These are phyloP conservation scores for Rousettus madagascariensis DNA, from an alignment of 2,797 vertebrate species.

Conservation along the genomic window DNA sequence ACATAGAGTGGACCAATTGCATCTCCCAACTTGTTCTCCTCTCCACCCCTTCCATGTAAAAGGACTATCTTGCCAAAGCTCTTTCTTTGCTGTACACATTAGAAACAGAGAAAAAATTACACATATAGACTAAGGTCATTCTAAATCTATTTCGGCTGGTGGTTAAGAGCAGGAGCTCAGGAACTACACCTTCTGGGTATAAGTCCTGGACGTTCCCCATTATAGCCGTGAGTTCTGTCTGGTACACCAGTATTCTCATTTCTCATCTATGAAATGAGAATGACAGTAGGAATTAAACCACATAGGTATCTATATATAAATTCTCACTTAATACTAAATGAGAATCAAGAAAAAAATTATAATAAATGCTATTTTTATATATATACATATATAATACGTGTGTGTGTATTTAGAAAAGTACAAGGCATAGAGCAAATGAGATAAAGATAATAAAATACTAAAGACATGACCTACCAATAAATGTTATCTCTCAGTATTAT, in stretches of 20 bases:
- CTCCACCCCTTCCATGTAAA: neutral
- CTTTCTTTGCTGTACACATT: neutral
- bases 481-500: neutral
- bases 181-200: neutral
- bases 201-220: neutral
- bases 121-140: neutral
- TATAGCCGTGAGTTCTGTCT: neutral
- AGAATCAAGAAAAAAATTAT: neutral
- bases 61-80: neutral
- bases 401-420: neutral
- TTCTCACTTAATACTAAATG: neutral
- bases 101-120: neutral
- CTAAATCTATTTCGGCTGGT: neutral
- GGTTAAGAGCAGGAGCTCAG: neutral
- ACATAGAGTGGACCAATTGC: rapidly evolving
- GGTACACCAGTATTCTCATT: neutral
- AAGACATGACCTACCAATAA: neutral
- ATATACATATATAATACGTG: neutral
- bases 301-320: neutral
- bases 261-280: neutral
- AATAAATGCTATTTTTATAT: neutral
- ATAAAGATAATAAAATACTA: neutral
- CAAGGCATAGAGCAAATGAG: neutral
- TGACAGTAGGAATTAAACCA: neutral
- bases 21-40: neutral